Evolutionary conservation across 37 sponge, comb jelly and placozoan genomes (phyloP), one percentile per base, ranked within the genome.

Genomic region (Beroe ovata): DNA sequence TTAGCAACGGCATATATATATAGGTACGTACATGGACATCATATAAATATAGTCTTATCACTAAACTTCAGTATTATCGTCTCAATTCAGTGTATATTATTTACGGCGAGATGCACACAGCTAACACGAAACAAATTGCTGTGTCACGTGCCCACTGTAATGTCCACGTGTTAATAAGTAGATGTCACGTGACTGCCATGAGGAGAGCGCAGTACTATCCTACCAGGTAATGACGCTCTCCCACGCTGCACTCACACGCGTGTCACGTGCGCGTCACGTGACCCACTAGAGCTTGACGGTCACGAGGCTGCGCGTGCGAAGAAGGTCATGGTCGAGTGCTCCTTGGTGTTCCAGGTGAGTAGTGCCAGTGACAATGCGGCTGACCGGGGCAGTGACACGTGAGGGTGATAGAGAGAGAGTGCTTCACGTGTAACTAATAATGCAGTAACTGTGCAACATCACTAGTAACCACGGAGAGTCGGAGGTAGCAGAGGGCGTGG

Each of bases 251-350:
- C 8, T 66, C 69, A 66, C 35, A 37, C 30, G 69, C 33, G 69
- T 1, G 6, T 1, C 69, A 66, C 69, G 69, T 30, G 69, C 35
- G 69, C 35, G 35, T 30, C 69, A 66, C 69, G 32, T 66, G 69
- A 66, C 69, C 69, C 36, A 26, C 36, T 66, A 66, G 69, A 66
- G 69, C 18, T 30, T 66, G 36, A 32, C 69, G 35, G 16, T 66
- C 69, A 66, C 69, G 69, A 66, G 69, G 69, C 69, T 32, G 69
- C 69, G 69, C 69, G 69, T 66, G 69, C 69, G 69, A 37, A 34
- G 32, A 16, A 66, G 69, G 69, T 66, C 69, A 66, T 66, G 69
- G 69, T 66, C 69, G 32, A 66, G 32, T 66, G 69, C 33, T 66
- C 35, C 25, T 25, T 30, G 34, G 32, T 29, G 69, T 66, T 66